These are phyloP conservation scores for Acanthosoma haemorrhoidale DNA, from an alignment of 2,888 invertebrate genomes.

Conservation along the genomic window DNA sequence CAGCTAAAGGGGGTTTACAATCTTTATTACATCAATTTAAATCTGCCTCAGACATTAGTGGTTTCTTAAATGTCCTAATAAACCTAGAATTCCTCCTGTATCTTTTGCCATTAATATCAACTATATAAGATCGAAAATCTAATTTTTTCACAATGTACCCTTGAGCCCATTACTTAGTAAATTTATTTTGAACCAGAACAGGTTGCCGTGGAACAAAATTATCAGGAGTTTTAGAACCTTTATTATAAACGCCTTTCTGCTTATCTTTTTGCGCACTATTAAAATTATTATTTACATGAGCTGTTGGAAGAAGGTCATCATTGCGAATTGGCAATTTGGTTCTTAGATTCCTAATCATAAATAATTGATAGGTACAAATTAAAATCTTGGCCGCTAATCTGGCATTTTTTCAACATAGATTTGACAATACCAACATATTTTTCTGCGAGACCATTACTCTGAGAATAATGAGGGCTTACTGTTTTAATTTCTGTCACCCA, in stretches of 20 bases:
- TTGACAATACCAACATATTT: slow-evolving; percentile 14
- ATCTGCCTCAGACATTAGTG: neutral
- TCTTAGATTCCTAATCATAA: neutral
- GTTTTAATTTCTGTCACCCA: neutral
- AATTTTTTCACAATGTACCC: slow-evolving; percentile 3
- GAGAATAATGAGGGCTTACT: slow-evolving; percentile 14
- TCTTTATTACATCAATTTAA: neutral
- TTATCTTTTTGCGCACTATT: neutral
- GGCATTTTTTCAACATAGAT: neutral
- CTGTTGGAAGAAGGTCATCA: neutral
- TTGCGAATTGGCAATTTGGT: neutral
- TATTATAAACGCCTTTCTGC: neutral
- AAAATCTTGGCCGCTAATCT: neutral
- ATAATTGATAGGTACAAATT: slow-evolving; percentile 11
- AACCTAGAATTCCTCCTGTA: neutral
- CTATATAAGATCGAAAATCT: slow-evolving; percentile 1
- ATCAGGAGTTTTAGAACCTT: neutral
- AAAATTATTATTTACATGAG: neutral
- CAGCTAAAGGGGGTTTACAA: neutral
- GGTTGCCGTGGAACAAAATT: neutral
- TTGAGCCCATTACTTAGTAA: neutral
- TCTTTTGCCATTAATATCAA: neutral
- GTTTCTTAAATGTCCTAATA: neutral
- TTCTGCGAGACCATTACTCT: neutral
- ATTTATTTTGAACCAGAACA: neutral